A percentile compares a stretch with the other conserved stretches of the same genome.
phyloP scores from a whole-genome alignment of 1,140 invertebrate genomes.

The Ganaspis sp. region DNA sequence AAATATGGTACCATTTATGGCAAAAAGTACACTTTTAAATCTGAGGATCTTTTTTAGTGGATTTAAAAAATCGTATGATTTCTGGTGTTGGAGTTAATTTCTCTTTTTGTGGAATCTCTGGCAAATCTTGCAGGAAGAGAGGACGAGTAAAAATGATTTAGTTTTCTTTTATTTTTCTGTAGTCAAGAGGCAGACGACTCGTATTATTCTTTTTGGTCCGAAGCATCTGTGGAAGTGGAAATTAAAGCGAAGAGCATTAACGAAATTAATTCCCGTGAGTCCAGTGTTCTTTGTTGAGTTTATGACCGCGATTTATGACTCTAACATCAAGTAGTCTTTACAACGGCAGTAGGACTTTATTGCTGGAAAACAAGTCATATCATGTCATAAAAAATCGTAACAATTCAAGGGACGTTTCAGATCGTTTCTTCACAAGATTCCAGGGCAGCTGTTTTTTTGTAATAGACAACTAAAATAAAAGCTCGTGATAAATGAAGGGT shows the following conservation, averaged over 20 bases:
- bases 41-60: no score
- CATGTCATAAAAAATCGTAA: not conserved
- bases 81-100: no score
- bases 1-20: no score
- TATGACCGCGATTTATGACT: slow-evolving; percentile 5
- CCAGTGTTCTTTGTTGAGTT: slow-evolving; percentile 9
- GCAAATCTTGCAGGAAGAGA: no score
- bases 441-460: no score
- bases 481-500: no score
- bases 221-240: not conserved
- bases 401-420: not conserved
- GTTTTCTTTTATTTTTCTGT: not conserved
- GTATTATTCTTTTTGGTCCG: not conserved
- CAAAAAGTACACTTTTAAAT: no score
- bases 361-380: slow-evolving; percentile 2
- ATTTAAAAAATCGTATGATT: no score
- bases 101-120: no score
- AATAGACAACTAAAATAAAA: no score
- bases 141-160: no score
- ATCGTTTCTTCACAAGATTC: no score
- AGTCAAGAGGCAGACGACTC: not conserved
- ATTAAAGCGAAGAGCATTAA: not conserved
- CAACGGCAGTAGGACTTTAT: not conserved
- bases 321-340: slow-evolving; percentile 3
- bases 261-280: not conserved